Evolutionary conservation across 23 tunicate genomes (phyloP), one percentile per base, ranked within the genome.

Genomic region (Pegea sp.): DNA sequence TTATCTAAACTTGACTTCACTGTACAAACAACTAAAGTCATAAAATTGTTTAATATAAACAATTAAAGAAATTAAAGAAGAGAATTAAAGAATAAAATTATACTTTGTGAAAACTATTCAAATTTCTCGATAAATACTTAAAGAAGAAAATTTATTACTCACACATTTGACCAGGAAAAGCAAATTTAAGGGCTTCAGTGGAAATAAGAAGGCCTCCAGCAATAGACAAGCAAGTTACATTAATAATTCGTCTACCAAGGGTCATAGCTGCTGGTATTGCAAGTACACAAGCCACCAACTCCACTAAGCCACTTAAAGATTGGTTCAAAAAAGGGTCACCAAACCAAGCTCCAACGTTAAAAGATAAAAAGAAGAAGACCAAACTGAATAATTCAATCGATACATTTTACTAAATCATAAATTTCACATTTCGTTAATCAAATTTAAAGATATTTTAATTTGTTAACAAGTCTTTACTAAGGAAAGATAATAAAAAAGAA

Each of bases 271-370:
- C 59, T 16, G 84, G 84, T 2, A 74, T 67, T 16, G 65, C 70
- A 13, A 74, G 8, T 5, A 74, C 7, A 26, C 84, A 74, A 24
- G 84, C 72, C 28, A 74, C 51, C 19, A 28, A 31, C 57, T 74
- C 84, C 18, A 66, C 84, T 64, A 74, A 74, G 11, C 84, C 84
- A 42, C 84, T 74, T 22, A 74, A 58, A 6, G 54, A 59, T 49
- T 74, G 56, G 72, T 74, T 74, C 1, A 74, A 56, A 52, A 65
- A 65, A 2, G 72, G 72, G 54, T 65, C 44, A 1, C 84, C 84
- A 6, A 58, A 57, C 84, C 72, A 65, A 29, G 57, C 46, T 1
- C 84, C 84, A 13, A 66, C 84, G 56, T 74, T 74, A 33, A 74
- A 74, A 34, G 84, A 59, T 20, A 74, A 62, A 33, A 58, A 65